Base-by-base conservation (phyloP, 2,797 vertebrate genomes). In the Crenichthys baileyi region DNA sequence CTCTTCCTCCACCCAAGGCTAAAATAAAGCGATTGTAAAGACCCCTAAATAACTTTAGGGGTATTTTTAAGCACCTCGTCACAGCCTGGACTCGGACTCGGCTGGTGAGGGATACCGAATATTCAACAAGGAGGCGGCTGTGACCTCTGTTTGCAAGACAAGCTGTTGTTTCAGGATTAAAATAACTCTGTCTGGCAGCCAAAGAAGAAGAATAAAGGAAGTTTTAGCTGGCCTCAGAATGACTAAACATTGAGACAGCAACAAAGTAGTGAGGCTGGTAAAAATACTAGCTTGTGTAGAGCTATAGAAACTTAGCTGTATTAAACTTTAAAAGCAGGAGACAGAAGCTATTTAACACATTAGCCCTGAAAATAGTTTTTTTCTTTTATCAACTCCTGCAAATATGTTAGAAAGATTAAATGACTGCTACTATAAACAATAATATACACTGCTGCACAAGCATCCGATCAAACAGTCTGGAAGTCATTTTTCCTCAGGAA, bases 101-200 rank as follows among this genome's bases (percentile, higher is more conserved):
- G 18, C 51, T 20, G 18, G 60, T n/a, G 68, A 41, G 65, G 39
- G 78, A 6, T 16, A 80, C 70, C 70, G 55, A 70, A 80, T 72
- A 68, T 48, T 20, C n/a, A 65, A 81, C 29, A 4, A 36, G 55
- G 31, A 26, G 46, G 75, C 83, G 85, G 83, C 85, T 87, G 12
- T 3, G 31, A 75, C 87, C 79, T 78, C 31, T 16, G 73, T 41
- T 77, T 46, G 80, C 63, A 55, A 82, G 68, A 76, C 78, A 72
- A 74, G 78, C 70, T 87, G 76, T 85, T 83, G 63, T 86, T 73
- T 44, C 55, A 24, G 31, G 76, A 61, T 76, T 79, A 76, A 86
- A 87, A 81, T 84, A 85, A 78, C 68, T 80, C 58, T 4, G 85
- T 60, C 78, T 83, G 87, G 58, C 70, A 79, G 77, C 55, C 39